Evolutionary conservation across 2,113 vertebrate genomes (phyloP), one percentile per base, ranked within the genome.

Genomic region (Ondatra zibethicus): DNA sequence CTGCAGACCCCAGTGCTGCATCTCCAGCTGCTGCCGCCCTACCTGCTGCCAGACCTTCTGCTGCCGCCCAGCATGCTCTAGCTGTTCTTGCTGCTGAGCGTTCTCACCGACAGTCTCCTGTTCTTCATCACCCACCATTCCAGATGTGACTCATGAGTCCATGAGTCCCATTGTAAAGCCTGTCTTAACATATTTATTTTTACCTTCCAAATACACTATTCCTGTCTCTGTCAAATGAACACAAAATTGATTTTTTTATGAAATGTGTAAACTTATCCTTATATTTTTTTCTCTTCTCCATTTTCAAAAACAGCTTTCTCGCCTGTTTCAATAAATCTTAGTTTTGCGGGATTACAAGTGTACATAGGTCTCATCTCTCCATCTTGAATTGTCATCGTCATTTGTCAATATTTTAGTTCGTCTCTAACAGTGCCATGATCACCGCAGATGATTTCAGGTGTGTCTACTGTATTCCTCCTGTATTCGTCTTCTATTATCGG

Each of bases 281-380:
- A 42, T 6, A 63, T 42, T 31, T 84, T 90, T 14, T 17, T 88
- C 1, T 23, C 23, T 50, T 25, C 1, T 72, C 42, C 11, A 6
- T 39, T 61, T 91, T 92, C 45, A 75, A 29, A 47, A 42, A 11
- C 2, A n/a, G 2, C 16, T 50, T 47, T 17, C 50, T 31, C 21
- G 1, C 50, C n/a, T 47, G 6, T 3, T 92, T 75, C 50, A 97
- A 96, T 97, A 96, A 97, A 92, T 33, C 21, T 75, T 45, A 70
- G 45, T n/a, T 95, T 78, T n/a, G 61, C 2, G 29, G 42, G 10
- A 29, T 68, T 82, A 58, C 36, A 77, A 50, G n/a, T 3, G 52
- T 88, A 13, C 4, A 3, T 50, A 6, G 55, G 52, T 88, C 25
- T 27, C 52, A 29, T 42, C 12, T 58, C 8, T 72, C 23, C 47